Evolutionary conservation across 2,888 invertebrate species (phyloP).

Genomic region (Epinotia demarniana): DNA sequence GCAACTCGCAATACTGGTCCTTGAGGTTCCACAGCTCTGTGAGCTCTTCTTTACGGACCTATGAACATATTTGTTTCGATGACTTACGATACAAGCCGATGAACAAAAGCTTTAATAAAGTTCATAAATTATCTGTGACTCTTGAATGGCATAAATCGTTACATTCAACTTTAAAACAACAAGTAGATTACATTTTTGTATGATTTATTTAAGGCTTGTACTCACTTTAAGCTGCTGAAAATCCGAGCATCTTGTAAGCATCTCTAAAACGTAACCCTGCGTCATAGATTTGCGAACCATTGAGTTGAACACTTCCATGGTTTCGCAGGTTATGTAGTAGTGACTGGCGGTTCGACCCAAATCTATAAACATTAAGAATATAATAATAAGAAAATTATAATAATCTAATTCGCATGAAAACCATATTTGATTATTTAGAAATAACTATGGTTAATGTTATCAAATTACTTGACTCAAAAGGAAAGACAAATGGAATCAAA

Average conservation of each 20-base stretch:
- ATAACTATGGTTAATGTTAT: too few species aligned
- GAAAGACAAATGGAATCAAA: too few species aligned
- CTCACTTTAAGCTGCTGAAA: slow-evolving; percentile 96
- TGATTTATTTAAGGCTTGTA: neutral
- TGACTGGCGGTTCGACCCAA: slow-evolving; percentile 98
- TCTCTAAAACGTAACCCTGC: slow-evolving; percentile 93
- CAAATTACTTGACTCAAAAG: too few species aligned
- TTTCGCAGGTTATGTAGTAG: slow-evolving; percentile 98
- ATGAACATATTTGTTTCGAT: slow-evolving; percentile 22
- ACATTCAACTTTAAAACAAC: neutral
- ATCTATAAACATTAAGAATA: slow-evolving; percentile 80
- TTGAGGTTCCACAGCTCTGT: slow-evolving; percentile 93
- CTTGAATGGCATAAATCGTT: neutral
- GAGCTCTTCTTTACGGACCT: slow-evolving; percentile 97
- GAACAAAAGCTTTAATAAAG: too few species aligned
- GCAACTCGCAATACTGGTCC: slow-evolving; percentile 89
- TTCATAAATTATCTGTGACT: too few species aligned
- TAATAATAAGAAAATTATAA: too few species aligned
- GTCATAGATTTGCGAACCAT: slow-evolving; percentile 92
- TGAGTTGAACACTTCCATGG: slow-evolving; percentile 96
- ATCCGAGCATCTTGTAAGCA: slow-evolving; percentile 97
- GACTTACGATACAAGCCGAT: too few species aligned
- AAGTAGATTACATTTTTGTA: too few species aligned
- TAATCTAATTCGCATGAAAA: too few species aligned
- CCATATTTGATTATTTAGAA: too few species aligned